A percentile compares a stretch with the other conserved stretches of the same genome.
Conservation (phyloP, 1,140 invertebrate genomes). For the Bombus superbus region DNA sequence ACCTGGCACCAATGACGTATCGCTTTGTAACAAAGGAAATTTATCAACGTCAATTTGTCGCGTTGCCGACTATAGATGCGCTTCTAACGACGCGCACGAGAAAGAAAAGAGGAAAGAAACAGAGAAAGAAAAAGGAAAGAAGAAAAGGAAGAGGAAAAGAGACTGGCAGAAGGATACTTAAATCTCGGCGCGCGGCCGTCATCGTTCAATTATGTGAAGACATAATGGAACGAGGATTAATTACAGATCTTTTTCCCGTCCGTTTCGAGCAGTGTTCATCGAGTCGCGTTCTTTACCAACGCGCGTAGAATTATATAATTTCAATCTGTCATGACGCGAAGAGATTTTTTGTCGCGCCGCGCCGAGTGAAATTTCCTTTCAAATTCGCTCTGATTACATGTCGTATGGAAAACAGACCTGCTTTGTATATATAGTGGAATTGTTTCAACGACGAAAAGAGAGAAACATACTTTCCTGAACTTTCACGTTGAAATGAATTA, state of each 20-base stretch:
- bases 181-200: conserved; percentile 44
- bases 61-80: conserved; percentile 27
- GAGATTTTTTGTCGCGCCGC: background rate
- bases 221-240: conserved; percentile 57
- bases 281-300: conserved; percentile 31
- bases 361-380: background rate
- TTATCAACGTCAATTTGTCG: conserved; percentile 72
- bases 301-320: conserved; percentile 15
- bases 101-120: background rate
- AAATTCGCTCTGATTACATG: conserved; percentile 25
- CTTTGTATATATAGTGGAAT: background rate
- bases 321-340: background rate
- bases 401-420: background rate
- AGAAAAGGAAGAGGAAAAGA: background rate
- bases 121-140: background rate
- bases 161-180: conserved; percentile 21
- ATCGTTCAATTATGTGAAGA: conserved; percentile 44
- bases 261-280: conserved; percentile 23
- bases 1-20: conserved; percentile 61
- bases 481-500: background rate
- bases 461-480: background rate
- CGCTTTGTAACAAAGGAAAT: conserved; percentile 69
- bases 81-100: background rate
- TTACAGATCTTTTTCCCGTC: conserved; percentile 38
- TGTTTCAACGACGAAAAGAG: background rate